Conservation (phyloP, 2,797 vertebrate species). For the Dicrostonyx torquatus region DNA sequence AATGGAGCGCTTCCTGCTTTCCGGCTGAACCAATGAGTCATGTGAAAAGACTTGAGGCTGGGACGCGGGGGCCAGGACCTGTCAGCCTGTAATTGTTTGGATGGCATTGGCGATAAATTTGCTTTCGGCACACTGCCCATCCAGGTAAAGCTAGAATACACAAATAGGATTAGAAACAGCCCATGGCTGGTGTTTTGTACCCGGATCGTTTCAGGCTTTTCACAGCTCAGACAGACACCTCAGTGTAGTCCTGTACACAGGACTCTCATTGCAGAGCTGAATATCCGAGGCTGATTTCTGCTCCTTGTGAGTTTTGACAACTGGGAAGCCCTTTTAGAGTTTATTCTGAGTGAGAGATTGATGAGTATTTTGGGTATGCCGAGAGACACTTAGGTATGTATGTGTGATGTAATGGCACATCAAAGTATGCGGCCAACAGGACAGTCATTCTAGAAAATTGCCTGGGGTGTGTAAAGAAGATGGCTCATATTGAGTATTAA, state of each 20-base stretch:
- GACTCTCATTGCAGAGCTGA: slow-evolving; percentile 15
- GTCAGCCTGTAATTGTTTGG: slow-evolving; percentile 62
- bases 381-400: background rate
- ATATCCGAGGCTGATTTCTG: background rate
- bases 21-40: slow-evolving; percentile 76
- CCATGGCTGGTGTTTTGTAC: background rate
- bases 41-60: slow-evolving; percentile 70
- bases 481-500: background rate
- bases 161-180: slow-evolving; percentile 62
- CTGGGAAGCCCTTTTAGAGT: background rate
- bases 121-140: slow-evolving; percentile 27
- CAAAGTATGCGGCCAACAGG: background rate
- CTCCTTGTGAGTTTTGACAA: slow-evolving; percentile 45
- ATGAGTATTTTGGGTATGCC: background rate
- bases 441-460: background rate
- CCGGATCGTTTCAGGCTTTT: background rate
- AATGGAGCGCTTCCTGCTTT: slow-evolving; percentile 77
- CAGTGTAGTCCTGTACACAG: background rate
- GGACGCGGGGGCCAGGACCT: slow-evolving; percentile 50
- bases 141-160: slow-evolving; percentile 61
- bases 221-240: background rate
- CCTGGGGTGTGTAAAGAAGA: background rate
- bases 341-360: slow-evolving; percentile 24
- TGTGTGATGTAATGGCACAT: background rate
- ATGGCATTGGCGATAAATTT: slow-evolving; percentile 57